These are phyloP conservation scores for Laspeyria flexula DNA, from an alignment of 2,888 invertebrate species.

Conservation along the genomic window DNA sequence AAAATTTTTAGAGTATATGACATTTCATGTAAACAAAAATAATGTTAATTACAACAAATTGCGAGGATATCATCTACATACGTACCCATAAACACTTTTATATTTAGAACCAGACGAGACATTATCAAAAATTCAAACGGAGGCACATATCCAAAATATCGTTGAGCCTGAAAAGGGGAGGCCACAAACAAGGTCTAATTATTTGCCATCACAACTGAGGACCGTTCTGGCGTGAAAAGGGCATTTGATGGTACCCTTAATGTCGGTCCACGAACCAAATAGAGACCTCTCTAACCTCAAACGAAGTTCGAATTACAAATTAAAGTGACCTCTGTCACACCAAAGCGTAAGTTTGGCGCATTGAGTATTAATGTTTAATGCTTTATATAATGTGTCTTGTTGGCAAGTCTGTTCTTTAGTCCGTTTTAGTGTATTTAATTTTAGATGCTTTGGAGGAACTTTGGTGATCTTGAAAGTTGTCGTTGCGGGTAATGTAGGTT, in stretches of 20 bases:
- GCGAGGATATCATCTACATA: background rate
- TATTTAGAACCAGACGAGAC: background rate
- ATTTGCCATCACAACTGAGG: constrained; percentile 59
- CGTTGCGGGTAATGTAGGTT: background rate
- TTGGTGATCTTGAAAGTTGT: constrained; percentile 1
- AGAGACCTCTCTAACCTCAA: constrained; percentile 67
- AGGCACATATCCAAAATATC: constrained; percentile 28
- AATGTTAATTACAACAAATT: too few relatives aligned
- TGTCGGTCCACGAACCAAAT: constrained; percentile 58
- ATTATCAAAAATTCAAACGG: constrained; percentile 29
- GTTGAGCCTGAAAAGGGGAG: constrained; percentile 22
- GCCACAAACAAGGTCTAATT: constrained; percentile 60
- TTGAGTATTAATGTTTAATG: constrained; percentile 26
- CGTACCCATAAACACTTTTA: background rate
- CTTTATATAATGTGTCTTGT: constrained; percentile 32
- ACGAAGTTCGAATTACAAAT: constrained; percentile 73
- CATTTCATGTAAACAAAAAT: too few relatives aligned
- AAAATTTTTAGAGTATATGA: too few relatives aligned
- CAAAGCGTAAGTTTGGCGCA: constrained; percentile 28
- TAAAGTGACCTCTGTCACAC: constrained; percentile 59
- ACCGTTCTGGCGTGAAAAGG: constrained; percentile 51
- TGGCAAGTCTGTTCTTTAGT: constrained; percentile 10
- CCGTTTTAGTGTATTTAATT: constrained; percentile 16
- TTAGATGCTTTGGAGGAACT: constrained; percentile 1
- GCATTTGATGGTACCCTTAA: constrained; percentile 54